Conservation (phyloP, 2,113 vertebrate species). For the Coryphaenoides rupestris region DNA sequence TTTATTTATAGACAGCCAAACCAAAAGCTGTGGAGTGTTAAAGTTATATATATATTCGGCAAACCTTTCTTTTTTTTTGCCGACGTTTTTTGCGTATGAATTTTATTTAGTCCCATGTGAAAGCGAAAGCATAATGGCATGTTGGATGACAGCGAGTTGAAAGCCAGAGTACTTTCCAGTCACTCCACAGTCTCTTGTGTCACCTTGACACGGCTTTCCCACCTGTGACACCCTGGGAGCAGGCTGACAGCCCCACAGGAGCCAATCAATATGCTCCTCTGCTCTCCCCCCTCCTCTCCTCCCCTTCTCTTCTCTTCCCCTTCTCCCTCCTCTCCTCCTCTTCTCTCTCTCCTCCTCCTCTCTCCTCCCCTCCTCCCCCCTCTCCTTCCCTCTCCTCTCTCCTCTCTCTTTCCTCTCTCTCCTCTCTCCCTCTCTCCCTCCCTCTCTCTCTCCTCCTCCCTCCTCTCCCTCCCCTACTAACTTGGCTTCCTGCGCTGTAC, state of each 20-base stretch:
- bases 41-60: constrained; percentile 5
- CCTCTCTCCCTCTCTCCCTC: not conserved
- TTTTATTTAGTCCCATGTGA: too few species aligned
- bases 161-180: not conserved
- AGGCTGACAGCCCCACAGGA: not conserved
- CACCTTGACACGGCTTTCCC: constrained; percentile 14
- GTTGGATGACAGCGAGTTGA: not conserved
- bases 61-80: too few species aligned
- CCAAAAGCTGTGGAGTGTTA: constrained; percentile 18
- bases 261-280: not conserved
- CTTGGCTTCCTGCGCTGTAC: too few species aligned
- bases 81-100: too few species aligned
- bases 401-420: not conserved
- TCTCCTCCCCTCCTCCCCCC: not conserved
- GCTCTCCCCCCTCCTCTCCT: not conserved
- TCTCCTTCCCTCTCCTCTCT: not conserved
- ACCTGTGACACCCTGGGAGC: constrained; percentile 2
- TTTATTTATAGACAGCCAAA: constrained; percentile 11
- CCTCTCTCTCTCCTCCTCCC: not conserved
- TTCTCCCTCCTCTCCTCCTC: not conserved
- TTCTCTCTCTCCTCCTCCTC: not conserved
- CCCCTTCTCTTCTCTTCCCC: not conserved
- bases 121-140: too few species aligned
- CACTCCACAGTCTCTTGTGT: constrained; percentile 4
- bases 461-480: not conserved